These are phyloP conservation scores for Sclerodermus sp. DNA, from an alignment of 2,888 invertebrate genomes.

Conservation along the genomic window DNA sequence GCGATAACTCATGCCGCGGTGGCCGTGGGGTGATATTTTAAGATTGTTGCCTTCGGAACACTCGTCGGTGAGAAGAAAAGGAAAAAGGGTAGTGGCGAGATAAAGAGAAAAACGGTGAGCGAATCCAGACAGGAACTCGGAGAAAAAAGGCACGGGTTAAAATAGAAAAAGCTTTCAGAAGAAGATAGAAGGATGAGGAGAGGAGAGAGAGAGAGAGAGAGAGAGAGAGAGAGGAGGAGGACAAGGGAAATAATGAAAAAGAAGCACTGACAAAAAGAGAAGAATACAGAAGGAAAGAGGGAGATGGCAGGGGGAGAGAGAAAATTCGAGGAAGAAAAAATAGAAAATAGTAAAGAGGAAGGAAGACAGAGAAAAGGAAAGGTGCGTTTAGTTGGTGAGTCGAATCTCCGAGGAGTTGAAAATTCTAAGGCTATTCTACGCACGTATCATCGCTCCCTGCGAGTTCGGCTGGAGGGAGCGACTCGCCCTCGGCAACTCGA, in stretches of 20 bases:
- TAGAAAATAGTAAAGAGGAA: conserved; percentile 14
- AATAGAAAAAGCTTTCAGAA: not conserved
- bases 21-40: conserved; percentile 45
- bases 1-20: conserved; percentile 43
- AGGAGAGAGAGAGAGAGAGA: conserved; percentile 6
- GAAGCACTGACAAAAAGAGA: not conserved
- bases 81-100: not conserved
- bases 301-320: not conserved
- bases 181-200: not conserved
- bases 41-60: conserved; percentile 35
- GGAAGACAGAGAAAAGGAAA: conserved; percentile 13
- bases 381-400: conserved; percentile 28
- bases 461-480: conserved; percentile 10
- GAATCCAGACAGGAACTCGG: not conserved
- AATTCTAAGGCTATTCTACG: conserved; percentile 41
- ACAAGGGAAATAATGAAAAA: not conserved
- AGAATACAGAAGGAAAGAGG: conserved; percentile 6
- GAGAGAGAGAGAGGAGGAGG: not conserved
- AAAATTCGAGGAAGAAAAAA: conserved; percentile 9
- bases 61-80: not conserved
- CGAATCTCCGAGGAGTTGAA: conserved; percentile 47
- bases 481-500: too few species aligned
- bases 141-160: conserved; percentile 6
- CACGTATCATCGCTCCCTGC: conserved; percentile 46
- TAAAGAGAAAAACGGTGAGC: not conserved